These are phyloP conservation scores for Stenodera caucasica DNA, from an alignment of 2,888 invertebrate species.

Conservation along the genomic window DNA sequence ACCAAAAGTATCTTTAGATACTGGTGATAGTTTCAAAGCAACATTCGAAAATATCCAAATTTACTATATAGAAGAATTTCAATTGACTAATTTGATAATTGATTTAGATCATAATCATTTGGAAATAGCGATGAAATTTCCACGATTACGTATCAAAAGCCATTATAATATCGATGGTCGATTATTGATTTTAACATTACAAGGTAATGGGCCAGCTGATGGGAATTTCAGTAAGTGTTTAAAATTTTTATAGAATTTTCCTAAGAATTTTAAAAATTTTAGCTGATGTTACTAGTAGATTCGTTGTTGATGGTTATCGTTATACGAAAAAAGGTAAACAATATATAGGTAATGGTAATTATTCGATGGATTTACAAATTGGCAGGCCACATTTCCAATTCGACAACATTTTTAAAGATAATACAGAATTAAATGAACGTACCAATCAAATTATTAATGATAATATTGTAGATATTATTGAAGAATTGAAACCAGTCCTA, in stretches of 20 bases:
- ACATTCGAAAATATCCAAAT: slow-evolving; percentile 61
- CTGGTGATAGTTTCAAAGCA: slow-evolving; percentile 56
- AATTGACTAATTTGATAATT: slow-evolving; percentile 46
- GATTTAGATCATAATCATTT: slow-evolving; percentile 59
- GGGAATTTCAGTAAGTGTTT: slow-evolving; percentile 67
- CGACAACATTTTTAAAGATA: slow-evolving; percentile 67
- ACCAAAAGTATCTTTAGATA: slow-evolving; percentile 43
- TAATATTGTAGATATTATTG: slow-evolving; percentile 67
- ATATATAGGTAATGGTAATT: slow-evolving; percentile 62
- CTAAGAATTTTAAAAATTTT: slow-evolving; percentile 29
- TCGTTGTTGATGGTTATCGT: slow-evolving; percentile 61
- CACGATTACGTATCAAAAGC: slow-evolving; percentile 63
- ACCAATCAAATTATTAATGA: slow-evolving; percentile 74
- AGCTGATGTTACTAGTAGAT: slow-evolving; percentile 66
- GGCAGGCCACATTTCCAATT: slow-evolving; percentile 63
- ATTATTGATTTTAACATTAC: slow-evolving; percentile 69
- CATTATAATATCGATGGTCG: slow-evolving; percentile 67
- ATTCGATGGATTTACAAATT: slow-evolving; percentile 65
- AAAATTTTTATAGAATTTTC: not conserved
- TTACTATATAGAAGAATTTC: slow-evolving; percentile 55
- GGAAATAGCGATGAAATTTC: slow-evolving; percentile 62
- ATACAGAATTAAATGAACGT: slow-evolving; percentile 61
- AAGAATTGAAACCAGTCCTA: slow-evolving; percentile 67
- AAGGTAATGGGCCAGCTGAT: slow-evolving; percentile 65
- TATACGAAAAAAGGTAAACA: slow-evolving; percentile 56